Conservation (phyloP, 2,113 vertebrate genomes). For the Leucosticte australis region DNA sequence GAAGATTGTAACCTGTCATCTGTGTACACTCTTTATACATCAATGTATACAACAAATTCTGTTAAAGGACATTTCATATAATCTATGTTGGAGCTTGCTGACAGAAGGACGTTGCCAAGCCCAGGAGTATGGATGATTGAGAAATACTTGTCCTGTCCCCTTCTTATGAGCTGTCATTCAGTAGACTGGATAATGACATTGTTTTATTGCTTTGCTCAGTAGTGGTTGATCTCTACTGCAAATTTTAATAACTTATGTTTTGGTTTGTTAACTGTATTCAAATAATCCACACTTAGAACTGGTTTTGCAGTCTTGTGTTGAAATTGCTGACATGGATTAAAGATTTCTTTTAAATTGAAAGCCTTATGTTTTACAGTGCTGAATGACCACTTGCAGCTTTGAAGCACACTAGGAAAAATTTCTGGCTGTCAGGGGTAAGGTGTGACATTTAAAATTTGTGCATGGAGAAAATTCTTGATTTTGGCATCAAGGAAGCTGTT, state of each 20-base stretch:
- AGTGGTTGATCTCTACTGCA: not conserved
- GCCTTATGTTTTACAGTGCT: not conserved
- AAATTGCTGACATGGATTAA: not conserved
- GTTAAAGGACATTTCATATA: not conserved
- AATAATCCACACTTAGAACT: not conserved
- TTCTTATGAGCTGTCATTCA: not conserved
- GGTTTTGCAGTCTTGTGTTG: not conserved
- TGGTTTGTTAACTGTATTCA: fast-evolving
- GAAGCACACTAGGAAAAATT: not conserved
- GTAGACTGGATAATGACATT: not conserved
- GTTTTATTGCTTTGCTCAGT: not conserved
- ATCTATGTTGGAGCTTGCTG: not conserved
- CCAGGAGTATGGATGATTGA: not conserved
- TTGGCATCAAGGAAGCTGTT: not conserved
- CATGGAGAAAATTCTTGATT: not conserved
- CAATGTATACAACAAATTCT: not conserved
- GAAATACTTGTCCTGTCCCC: not conserved
- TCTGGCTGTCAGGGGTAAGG: not conserved
- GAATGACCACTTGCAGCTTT: not conserved
- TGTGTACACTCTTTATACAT: not conserved
- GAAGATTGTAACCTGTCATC: not conserved
- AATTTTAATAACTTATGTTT: not conserved
- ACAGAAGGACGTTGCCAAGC: not conserved
- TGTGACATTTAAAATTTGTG: not conserved
- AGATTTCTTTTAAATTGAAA: not conserved